Conservation (phyloP, 2,797 vertebrate species). For the Lateolabrax maculatus region DNA sequence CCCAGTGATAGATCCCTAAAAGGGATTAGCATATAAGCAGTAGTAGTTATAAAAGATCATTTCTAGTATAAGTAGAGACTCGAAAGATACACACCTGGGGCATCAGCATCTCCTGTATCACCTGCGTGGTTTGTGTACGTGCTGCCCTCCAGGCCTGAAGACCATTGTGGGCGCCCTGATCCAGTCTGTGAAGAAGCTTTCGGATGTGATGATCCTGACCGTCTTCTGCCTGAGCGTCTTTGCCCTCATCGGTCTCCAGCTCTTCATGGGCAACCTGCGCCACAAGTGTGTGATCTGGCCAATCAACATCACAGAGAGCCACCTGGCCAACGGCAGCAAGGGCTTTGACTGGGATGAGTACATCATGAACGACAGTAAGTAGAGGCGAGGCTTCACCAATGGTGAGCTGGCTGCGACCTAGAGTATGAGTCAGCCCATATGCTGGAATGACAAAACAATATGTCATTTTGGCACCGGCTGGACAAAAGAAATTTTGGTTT, state of each 20-base stretch:
- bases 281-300: slow-evolving; percentile 99
- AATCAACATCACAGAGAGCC: slow-evolving; percentile 90
- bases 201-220: slow-evolving; percentile 99
- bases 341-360: slow-evolving; percentile 95
- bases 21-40: not conserved
- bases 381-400: slow-evolving; percentile 21
- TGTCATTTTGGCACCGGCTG: slow-evolving; percentile 54
- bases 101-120: slow-evolving; percentile 63
- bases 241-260: slow-evolving; percentile 97
- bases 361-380: slow-evolving; percentile 96
- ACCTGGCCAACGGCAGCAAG: slow-evolving; percentile 90
- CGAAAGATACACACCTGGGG: slow-evolving; percentile 8
- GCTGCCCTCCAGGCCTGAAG: slow-evolving; percentile 91
- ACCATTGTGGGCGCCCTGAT: slow-evolving; percentile 99
- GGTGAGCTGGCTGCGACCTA: slow-evolving; percentile 57
- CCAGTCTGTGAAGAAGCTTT: slow-evolving; percentile 99
- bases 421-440: slow-evolving; percentile 72
- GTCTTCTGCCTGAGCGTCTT: slow-evolving; percentile 99
- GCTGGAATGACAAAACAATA: slow-evolving; percentile 56
- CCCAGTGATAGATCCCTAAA: not conserved
- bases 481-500: slow-evolving; percentile 36
- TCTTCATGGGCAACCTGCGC: slow-evolving; percentile 98
- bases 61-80: slow-evolving; percentile 7
- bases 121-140: slow-evolving; percentile 65
- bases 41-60: not conserved